phyloP scores from a whole-genome alignment of 2,113 vertebrate genomes.

The Phyllostomus hastatus region DNA sequence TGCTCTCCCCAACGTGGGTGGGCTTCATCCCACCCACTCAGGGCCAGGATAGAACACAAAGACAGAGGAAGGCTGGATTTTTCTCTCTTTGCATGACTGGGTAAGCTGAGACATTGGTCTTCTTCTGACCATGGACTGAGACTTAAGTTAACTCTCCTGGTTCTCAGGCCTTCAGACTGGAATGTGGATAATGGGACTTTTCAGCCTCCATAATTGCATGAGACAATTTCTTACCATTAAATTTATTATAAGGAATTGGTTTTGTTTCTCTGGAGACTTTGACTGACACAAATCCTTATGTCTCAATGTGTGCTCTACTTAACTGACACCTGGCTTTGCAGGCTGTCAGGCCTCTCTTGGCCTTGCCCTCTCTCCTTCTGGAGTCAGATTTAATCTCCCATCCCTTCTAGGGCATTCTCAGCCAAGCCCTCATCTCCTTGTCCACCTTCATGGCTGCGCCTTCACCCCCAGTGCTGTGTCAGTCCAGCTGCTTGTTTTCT shows the following conservation, averaged over 20 bases:
- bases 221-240: background rate
- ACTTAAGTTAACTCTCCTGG: background rate
- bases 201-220: background rate
- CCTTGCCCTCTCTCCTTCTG: background rate
- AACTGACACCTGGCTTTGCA: background rate
- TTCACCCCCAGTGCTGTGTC: background rate
- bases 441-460: background rate
- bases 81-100: background rate
- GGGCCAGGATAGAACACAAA: background rate
- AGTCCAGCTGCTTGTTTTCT: background rate
- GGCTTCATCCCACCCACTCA: background rate
- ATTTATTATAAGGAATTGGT: background rate
- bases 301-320: background rate
- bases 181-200: background rate
- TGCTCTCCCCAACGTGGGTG: background rate
- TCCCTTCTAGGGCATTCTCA: background rate
- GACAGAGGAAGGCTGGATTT: background rate
- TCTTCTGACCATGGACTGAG: background rate
- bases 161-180: background rate
- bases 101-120: background rate
- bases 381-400: background rate
- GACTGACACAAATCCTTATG: background rate
- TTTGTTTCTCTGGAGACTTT: background rate
- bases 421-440: background rate
- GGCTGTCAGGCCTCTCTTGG: background rate